Base-by-base conservation (phyloP, 2,888 invertebrate genomes). In the Ypsolopha scabrella region DNA sequence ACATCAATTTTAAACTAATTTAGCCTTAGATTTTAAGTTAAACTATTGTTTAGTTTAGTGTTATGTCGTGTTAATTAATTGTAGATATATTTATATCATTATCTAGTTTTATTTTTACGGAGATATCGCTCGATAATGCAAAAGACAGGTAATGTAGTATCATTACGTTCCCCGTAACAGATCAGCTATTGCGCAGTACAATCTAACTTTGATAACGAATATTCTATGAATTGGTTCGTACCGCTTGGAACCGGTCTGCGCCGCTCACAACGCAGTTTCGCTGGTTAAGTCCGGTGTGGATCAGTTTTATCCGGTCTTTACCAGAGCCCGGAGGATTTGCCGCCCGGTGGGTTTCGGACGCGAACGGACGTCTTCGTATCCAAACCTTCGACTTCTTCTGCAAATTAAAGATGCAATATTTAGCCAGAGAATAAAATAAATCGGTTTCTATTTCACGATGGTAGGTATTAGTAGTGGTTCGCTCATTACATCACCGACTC, bases 321-420 rank as follows among this genome's bases (percentile, higher is more conserved):
- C 95, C 95, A 95, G 72, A 95, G 92, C 45, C 89, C 91, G 51
- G 94, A 93, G 10, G 95, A 96, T 74, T 93, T 92, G 49, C 96
- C 96, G 60, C 96, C 96, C 1, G 96, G 96, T 7, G 96, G 96
- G 88, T 95, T 94, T 71, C 93, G 90, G 4, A 96, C 94, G 62
- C 94, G 92, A 54, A 96, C 95, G 53, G 93, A 93, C 0, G 94
- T 91, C 68, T 94, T 92, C 60, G 91, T 89, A 52, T 91, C 91
- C 10, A 87, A 80, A 51, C 92, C 93, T 76, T 93, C 93, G 33
- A 91, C 72, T 68, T 94, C 94, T 87, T 93, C 94, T 94, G 90
- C 10, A 88, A 88, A 56, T 56, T 57, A 54, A 47, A 51, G 64
- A 61, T 56, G 58, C 50, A 57, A 52, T 54, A 24, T 24, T 24